Conservation (phyloP, 2,888 invertebrate genomes). For the Drosophila incognita region DNA sequence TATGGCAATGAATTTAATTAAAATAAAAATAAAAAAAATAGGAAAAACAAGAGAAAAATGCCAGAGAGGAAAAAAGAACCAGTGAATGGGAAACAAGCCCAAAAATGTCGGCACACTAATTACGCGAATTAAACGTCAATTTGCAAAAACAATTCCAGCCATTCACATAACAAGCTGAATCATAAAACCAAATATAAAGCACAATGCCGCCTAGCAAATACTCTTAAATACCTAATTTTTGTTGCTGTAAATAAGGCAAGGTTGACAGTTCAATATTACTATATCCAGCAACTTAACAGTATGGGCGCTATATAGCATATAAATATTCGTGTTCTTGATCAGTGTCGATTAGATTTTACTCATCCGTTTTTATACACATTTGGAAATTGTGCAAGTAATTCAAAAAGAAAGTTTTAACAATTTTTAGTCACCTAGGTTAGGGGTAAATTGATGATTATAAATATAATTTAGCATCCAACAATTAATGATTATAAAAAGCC, state of each 20-base stretch:
- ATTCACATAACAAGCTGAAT: conserved; percentile 37
- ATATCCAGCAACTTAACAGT: background rate
- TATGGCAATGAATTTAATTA: conserved; percentile 81
- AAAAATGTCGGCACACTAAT: conserved; percentile 78
- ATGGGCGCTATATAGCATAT: background rate
- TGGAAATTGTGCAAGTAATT: background rate
- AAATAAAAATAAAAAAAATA: conserved; percentile 55
- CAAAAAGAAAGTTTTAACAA: background rate
- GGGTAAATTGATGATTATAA: background rate
- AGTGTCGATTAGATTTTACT: background rate
- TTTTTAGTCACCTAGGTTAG: background rate
- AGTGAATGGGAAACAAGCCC: conserved; percentile 57
- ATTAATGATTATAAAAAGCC: background rate
- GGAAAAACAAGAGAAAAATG: conserved; percentile 10
- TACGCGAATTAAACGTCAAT: conserved; percentile 80
- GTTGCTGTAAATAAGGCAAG: background rate
- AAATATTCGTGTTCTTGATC: background rate
- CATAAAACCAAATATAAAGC: background rate
- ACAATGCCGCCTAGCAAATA: conserved; percentile 2
- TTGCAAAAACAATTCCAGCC: conserved; percentile 74
- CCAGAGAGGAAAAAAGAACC: conserved; percentile 5
- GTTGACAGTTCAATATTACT: too few relatives aligned
- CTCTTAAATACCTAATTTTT: conserved; percentile 7
- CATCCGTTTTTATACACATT: background rate
- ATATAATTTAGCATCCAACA: background rate